Base-by-base conservation (phyloP, 92 coral and sea anemone genomes). In the Heliopora coerulea region DNA sequence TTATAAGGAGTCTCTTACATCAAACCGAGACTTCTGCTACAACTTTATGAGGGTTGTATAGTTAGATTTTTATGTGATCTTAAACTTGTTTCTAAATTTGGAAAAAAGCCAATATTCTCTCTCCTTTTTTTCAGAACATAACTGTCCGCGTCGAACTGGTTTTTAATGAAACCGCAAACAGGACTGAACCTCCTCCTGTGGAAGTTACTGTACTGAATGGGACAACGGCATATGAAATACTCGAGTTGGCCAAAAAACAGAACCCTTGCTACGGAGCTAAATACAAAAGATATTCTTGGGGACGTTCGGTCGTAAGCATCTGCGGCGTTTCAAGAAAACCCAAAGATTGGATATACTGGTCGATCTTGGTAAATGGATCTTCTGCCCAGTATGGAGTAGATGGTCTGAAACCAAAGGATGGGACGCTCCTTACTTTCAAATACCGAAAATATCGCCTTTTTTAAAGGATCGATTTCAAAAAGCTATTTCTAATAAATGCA, bases 381-480 rank as follows among this genome's bases (percentile, higher is more conserved):
- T 1, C 74, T 1, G 85, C 97, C 5, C 2, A 83, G 1, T 73
- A 78, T 49, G 97, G 97, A 14, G 79, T 91, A 26, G 97, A 91
- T 44, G 84, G 83, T 12, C 79, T 88, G 25, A 65, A 44, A 31
- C 97, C 97, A 23, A 66, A 69, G 46, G 65, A 86, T 54, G 91
- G 87, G 2, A 72, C 91, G 17, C 74, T 65, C 14, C 62, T 91
- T 62, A 80, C 69, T 34, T 91, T 89, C 68, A 87, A 80, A 52
- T 91, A 81, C 81, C 26, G 84, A 65, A 72, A 86, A 66, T 37
- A 37, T 37, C n/a, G n/a, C n/a, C n/a, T n/a, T n/a, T n/a, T n/a
- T n/a, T n/a, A n/a, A n/a, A n/a, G n/a, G n/a, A n/a, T n/a, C n/a
- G n/a, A n/a, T n/a, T n/a, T n/a, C n/a, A n/a, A n/a, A n/a, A n/a